Percentiles rank a stretch among this genome's conserved stretches.
Evolutionary conservation across 2,113 vertebrate species (phyloP).

Genomic region (Melanotaenia duboulayi): DNA sequence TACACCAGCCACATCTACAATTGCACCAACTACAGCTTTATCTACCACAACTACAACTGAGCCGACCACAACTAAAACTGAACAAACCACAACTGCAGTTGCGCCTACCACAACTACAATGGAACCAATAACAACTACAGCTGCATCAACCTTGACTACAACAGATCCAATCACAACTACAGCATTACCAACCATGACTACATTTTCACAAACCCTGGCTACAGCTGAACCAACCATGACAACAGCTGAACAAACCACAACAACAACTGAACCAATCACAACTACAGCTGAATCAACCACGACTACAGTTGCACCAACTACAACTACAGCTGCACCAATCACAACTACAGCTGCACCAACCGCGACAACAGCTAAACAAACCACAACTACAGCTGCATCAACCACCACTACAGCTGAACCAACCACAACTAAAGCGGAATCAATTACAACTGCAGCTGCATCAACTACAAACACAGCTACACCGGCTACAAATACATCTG

Average conservation of each 20-base stretch:
- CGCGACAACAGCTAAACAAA: too few relatives aligned
- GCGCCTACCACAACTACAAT: background rate
- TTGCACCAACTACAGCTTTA: background rate
- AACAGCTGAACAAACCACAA: background rate
- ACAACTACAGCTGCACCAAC: background rate
- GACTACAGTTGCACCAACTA: background rate
- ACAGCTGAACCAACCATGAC: background rate
- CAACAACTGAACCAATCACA: background rate
- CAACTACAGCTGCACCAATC: background rate
- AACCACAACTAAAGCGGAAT: background rate
- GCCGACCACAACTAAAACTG: background rate
- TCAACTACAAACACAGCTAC: background rate
- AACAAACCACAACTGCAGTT: background rate
- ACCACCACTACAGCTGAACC: too few relatives aligned
- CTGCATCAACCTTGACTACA: background rate
- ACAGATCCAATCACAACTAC: background rate
- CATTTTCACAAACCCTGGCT: background rate
- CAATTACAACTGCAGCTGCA: background rate
- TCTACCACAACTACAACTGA: background rate
- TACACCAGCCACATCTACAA: too few relatives aligned
- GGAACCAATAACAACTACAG: background rate
- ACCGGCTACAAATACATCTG: background rate
- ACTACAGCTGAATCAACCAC: background rate
- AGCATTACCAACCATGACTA: background rate
- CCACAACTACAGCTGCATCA: too few relatives aligned